Evolutionary conservation across 2,888 invertebrate species (phyloP), one percentile per base, ranked within the genome.

Genomic region (Orthosia gracilis): DNA sequence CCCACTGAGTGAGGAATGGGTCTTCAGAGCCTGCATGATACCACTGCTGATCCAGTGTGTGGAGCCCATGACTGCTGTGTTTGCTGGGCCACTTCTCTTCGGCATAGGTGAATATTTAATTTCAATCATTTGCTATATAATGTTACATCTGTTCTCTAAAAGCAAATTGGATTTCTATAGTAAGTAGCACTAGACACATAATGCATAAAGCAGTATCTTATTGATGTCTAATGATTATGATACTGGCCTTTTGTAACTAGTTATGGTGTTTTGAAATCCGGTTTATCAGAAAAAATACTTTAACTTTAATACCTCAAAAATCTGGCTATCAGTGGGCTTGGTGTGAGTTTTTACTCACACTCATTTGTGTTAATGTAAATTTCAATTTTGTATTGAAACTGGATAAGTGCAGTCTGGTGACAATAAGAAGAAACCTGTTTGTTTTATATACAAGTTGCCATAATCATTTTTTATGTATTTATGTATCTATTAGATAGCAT

Each of bases 11-110:
- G 99, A 99, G 94, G 99, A 99, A 93, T 99, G 99, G 96, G 99
- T 99, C 12, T 99, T 99, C 94, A 97, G 99, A 84, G 98, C 99
- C 1, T 99, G 99, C 91, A 99, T 99, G 99, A 96, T 99, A 94
- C 99, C 99, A 7, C 93, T 99, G 57, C 96, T 99, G 58, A 94
- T 99, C 84, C 98, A 99, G 90, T 98, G 98, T 90, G 97, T 99
- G 87, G 95, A 97, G 45, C 98, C 98, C 0, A 93, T 97, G 50
- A 97, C 97, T 75, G 98, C 98, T 31, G 97, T 99, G 62, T 98
- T 99, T 88, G 96, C 98, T 80, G 98, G 98, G 83, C 99, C 99
- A 1, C 91, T 99, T 31, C 98, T 99, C 88, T 99, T 99, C 96
- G 99, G 99, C 61, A 97, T 98, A 83, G 98, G 98, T 98, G 93